Evolutionary conservation across 2,113 vertebrate species (phyloP).

Genomic region (Carettochelys insculpta): DNA sequence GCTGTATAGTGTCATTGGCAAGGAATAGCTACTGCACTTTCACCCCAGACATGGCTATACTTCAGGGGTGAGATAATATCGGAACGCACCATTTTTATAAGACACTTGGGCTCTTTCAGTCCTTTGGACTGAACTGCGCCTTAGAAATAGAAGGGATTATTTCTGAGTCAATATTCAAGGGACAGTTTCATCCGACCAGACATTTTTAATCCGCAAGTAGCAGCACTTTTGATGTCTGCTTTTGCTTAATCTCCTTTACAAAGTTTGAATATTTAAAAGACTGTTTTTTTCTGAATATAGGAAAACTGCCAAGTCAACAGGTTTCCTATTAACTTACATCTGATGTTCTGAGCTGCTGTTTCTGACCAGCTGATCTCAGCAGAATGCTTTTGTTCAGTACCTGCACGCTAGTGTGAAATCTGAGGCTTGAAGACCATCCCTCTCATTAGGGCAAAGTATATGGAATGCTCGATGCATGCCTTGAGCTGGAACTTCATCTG

Average conservation of each 20-base stretch:
- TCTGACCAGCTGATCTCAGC: fast-evolving
- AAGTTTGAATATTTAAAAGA: not conserved
- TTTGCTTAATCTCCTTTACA: not conserved
- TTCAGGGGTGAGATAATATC: not conserved
- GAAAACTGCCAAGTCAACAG: not conserved
- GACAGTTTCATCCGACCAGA: not conserved
- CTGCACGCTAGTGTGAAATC: not conserved
- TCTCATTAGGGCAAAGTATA: not conserved
- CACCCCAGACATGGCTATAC: not conserved
- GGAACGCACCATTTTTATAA: not conserved
- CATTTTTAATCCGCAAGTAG: not conserved
- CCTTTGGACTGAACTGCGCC: not conserved
- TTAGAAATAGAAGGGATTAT: not conserved
- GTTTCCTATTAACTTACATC: not conserved
- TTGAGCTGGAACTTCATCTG: slow-evolving; percentile 11
- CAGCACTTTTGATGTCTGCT: not conserved
- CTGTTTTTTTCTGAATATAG: fast-evolving
- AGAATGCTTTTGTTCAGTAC: fast-evolving
- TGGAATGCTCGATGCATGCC: not conserved
- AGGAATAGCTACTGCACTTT: not conserved
- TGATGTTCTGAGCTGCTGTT: not conserved
- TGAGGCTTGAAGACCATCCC: not conserved
- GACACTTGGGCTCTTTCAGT: not conserved
- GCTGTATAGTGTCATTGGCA: not conserved
- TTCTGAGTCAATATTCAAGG: not conserved